Evolutionary conservation across 2,113 vertebrate species (phyloP), one percentile per base, ranked within the genome.

Genomic region (Struthio camelus): DNA sequence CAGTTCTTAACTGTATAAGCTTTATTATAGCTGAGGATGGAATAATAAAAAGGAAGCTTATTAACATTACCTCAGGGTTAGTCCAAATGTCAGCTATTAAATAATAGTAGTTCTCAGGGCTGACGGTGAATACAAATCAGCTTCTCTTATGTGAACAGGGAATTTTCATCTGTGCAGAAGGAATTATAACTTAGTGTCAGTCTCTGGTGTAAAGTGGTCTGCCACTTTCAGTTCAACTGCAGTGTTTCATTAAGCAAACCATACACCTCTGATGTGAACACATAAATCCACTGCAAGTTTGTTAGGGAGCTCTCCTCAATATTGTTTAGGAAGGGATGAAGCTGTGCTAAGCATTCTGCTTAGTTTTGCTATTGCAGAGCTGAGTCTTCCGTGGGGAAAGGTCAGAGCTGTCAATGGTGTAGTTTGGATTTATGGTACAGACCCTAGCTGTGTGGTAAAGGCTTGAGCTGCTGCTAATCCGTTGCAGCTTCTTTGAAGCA

Each of bases 41-140:
- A 75, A 46, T 91, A 59, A 71, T 46, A 64, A 95, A 66, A 64
- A 72, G 79, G 90, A 88, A 94, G 67, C 36, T 80, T 77, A 40
- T 38, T 93, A 90, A 70, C 10, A 18, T 12, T 80, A 5, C 64
- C 15, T 88, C 61, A 34, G 46, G 64, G 67, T 90, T 80, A 86
- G 50, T 42, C 25, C 48, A 48, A 42, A 67, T 64, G 48, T 84
- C 44, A 73, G 53, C 71, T 80, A 6, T 79, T 87, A 22, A 79
- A 30, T 77, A 58, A 23, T 70, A 65, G 40, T 24, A 48, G 23
- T 61, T 48, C 36, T 73, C 1, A 2, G 61, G 85, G 58, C 56
- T 12, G 44, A 42, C 91, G 83, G 12, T 34, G 32, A 48, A 15
- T 58, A 34, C 53, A 61, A 56, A 64, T 70, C 72, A 79, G 56